Evolutionary conservation across 1,140 invertebrate genomes (phyloP).

Genomic region (Probaryconus sp.): DNA sequence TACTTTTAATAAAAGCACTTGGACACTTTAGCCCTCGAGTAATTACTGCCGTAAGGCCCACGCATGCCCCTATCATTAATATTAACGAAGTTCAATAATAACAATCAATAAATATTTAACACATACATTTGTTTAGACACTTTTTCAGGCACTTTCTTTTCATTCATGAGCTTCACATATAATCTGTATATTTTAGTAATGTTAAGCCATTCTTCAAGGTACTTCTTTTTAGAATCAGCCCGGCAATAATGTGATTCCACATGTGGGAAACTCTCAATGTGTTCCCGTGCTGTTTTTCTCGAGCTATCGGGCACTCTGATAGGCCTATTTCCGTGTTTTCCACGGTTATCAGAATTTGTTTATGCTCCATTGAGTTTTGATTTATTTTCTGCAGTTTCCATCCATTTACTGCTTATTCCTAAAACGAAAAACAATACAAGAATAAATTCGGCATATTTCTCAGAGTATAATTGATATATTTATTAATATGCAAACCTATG

Average conservation of each 20-base stretch:
- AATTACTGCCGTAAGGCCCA: too few relatives aligned
- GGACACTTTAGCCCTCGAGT: too few relatives aligned
- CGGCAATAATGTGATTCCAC: slow-evolving; percentile 9
- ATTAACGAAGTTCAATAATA: too few relatives aligned
- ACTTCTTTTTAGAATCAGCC: slow-evolving; percentile 2
- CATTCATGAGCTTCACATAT: background rate
- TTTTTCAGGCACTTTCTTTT: background rate
- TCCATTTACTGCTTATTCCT: background rate
- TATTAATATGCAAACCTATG: too few relatives aligned
- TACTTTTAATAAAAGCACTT: too few relatives aligned
- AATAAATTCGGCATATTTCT: too few relatives aligned
- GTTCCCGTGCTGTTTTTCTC: background rate
- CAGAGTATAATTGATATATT: too few relatives aligned
- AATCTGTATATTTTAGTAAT: background rate
- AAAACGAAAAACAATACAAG: too few relatives aligned
- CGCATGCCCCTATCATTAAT: too few relatives aligned
- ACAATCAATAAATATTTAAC: slow-evolving; percentile 4
- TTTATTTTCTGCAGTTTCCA: background rate
- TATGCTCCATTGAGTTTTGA: background rate
- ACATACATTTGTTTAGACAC: slow-evolving; percentile 1
- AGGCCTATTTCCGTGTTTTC: slow-evolving; percentile 5
- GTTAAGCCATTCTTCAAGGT: slow-evolving; percentile 8
- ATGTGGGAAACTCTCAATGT: background rate
- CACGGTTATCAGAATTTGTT: background rate
- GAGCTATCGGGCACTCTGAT: background rate